These are phyloP conservation scores for Dasyurus viverrinus DNA, from an alignment of 2,113 vertebrate genomes.

Conservation along the genomic window DNA sequence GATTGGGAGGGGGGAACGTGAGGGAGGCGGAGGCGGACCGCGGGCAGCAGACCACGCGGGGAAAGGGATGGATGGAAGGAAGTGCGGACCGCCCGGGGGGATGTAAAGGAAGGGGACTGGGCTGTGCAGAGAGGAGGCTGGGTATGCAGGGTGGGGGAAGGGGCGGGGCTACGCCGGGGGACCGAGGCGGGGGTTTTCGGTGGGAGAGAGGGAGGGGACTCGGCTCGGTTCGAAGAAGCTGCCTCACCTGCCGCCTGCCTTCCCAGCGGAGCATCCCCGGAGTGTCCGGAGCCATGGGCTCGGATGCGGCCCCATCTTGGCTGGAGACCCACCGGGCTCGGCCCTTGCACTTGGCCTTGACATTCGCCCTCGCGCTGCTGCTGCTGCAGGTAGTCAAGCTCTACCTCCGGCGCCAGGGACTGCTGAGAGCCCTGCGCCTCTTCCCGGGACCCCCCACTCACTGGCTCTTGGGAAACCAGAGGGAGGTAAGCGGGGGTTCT, in stretches of 20 bases:
- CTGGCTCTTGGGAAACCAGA: slow-evolving; percentile 83
- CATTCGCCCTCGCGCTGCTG: slow-evolving; percentile 64
- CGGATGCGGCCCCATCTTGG: slow-evolving; percentile 61
- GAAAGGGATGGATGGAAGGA: background rate
- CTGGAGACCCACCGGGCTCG: slow-evolving; percentile 63
- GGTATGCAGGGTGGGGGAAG: background rate
- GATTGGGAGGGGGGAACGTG: background rate
- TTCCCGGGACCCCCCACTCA: slow-evolving; percentile 82
- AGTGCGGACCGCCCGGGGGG: background rate
- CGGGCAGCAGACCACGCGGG: too few species aligned
- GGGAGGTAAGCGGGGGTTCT: background rate
- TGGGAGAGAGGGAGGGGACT: background rate
- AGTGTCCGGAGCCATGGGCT: background rate
- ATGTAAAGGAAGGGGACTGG: background rate
- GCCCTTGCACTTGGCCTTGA: slow-evolving; percentile 62
- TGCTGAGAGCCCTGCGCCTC: slow-evolving; percentile 64
- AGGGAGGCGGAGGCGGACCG: too few species aligned
- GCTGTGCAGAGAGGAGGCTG: background rate
- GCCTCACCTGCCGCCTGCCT: background rate
- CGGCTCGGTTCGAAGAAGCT: background rate
- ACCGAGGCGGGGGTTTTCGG: background rate
- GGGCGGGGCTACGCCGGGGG: background rate
- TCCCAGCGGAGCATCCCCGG: rapidly evolving
- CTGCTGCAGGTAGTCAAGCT: slow-evolving; percentile 72
- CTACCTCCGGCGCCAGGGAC: slow-evolving; percentile 69